These are phyloP conservation scores for Diachrysia chrysitis DNA, from an alignment of 2,888 invertebrate species.

Conservation along the genomic window DNA sequence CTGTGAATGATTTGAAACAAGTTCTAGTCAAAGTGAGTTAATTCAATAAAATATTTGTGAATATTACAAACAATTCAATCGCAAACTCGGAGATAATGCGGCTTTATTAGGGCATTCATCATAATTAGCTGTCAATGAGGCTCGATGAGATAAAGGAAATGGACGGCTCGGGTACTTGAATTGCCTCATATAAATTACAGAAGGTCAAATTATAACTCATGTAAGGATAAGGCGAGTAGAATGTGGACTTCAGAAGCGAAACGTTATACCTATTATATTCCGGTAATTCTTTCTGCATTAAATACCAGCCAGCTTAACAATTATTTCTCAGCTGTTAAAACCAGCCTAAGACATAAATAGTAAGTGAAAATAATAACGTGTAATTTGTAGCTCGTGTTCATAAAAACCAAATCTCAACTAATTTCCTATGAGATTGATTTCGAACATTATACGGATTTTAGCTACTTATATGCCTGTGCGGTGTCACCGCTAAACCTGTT, in stretches of 20 bases:
- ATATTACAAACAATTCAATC: constrained; percentile 9
- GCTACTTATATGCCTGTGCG: neutral
- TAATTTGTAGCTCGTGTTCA: neutral
- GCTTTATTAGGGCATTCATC: constrained; percentile 40
- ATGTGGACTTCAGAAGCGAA: neutral
- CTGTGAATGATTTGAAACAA: neutral
- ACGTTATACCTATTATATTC: neutral
- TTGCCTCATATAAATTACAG: neutral
- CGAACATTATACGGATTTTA: neutral
- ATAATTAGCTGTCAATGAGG: constrained; percentile 55
- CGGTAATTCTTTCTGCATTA: too few species aligned
- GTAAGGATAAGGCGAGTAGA: neutral
- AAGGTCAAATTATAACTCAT: neutral
- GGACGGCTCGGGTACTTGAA: constrained; percentile 17
- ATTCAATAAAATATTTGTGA: neutral
- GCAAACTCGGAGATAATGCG: constrained; percentile 16
- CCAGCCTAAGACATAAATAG: neutral
- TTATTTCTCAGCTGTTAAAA: too few species aligned
- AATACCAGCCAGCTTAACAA: too few species aligned
- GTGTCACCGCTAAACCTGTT: constrained; percentile 37
- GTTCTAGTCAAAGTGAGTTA: neutral
- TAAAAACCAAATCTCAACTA: neutral
- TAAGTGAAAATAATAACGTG: neutral
- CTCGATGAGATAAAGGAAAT: constrained; percentile 37
- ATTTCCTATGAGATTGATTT: neutral